A percentile compares a stretch with the other conserved stretches of the same genome.
These are phyloP conservation scores for Eupithecia inturbata DNA, from an alignment of 2,888 invertebrate genomes.

Conservation along the genomic window DNA sequence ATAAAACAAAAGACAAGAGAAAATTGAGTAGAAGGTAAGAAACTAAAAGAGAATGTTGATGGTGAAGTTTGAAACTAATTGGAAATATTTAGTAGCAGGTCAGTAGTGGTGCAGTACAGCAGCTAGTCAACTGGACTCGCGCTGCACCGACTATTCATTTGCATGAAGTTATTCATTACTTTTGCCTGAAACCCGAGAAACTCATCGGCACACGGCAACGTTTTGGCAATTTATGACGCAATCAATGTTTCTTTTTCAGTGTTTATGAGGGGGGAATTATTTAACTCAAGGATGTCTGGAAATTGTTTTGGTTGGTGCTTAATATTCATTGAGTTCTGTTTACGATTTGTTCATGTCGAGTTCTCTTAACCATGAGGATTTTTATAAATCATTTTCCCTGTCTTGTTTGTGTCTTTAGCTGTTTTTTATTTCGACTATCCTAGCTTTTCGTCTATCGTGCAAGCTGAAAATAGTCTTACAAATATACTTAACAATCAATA, in stretches of 20 bases:
- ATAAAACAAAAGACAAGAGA: not conserved
- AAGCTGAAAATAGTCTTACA: not conserved
- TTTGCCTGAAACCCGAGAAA: slow-evolving; percentile 61
- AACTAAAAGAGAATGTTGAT: not conserved
- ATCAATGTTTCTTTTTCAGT: slow-evolving; percentile 73
- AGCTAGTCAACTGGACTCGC: slow-evolving; percentile 24
- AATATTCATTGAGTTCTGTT: slow-evolving; percentile 80
- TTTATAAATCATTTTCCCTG: not conserved
- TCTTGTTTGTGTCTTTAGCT: not conserved
- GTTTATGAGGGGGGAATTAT: slow-evolving; percentile 75
- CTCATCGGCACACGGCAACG: slow-evolving; percentile 64
- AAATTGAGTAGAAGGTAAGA: not conserved
- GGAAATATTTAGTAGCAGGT: not conserved
- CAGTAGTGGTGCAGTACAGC: too few relatives aligned
- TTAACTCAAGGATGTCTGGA: slow-evolving; percentile 69
- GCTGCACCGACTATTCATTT: slow-evolving; percentile 58
- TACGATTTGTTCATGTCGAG: slow-evolving; percentile 76
- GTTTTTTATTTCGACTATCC: not conserved
- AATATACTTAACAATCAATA: slow-evolving; percentile 7
- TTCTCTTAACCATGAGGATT: not conserved
- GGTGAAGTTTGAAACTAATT: not conserved
- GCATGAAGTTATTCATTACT: slow-evolving; percentile 69
- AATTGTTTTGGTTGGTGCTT: slow-evolving; percentile 76
- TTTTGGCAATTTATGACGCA: slow-evolving; percentile 80
- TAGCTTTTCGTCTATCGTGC: not conserved